These are phyloP conservation scores for Galago senegalensis DNA, from an alignment of 2,797 vertebrate genomes.

Conservation along the genomic window DNA sequence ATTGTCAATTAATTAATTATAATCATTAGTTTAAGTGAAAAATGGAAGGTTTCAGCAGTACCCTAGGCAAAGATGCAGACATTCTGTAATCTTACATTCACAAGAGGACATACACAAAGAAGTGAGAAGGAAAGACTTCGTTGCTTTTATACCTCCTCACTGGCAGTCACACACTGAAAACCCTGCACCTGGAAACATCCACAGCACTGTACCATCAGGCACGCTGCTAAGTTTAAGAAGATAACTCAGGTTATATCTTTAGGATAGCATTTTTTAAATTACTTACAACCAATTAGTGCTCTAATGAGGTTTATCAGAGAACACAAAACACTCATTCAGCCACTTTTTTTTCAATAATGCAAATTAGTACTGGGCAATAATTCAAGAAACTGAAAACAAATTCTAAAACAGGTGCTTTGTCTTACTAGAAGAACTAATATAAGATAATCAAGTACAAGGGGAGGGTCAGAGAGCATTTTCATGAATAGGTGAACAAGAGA, in stretches of 20 bases:
- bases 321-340: background rate
- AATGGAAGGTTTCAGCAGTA: background rate
- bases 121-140: background rate
- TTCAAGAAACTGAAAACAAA: conserved; percentile 58
- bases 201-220: background rate
- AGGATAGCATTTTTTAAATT: conserved; percentile 23
- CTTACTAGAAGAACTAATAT: background rate
- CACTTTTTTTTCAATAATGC: background rate
- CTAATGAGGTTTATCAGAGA: conserved; percentile 39
- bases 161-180: conserved; percentile 5
- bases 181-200: background rate
- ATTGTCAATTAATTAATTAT: conserved; percentile 20
- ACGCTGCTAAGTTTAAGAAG: background rate
- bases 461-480: conserved; percentile 42
- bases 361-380: conserved; percentile 45
- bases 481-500: background rate
- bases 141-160: background rate
- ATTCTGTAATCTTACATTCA: background rate
- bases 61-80: background rate
- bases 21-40: conserved; percentile 47
- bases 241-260: background rate
- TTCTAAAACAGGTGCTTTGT: background rate
- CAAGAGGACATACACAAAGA: background rate
- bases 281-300: conserved; percentile 28
- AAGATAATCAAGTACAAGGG: conserved; percentile 2